Evolutionary conservation across 2,888 invertebrate genomes (phyloP), one percentile per base, ranked within the genome.

Genomic region (Diaphora mendica): DNA sequence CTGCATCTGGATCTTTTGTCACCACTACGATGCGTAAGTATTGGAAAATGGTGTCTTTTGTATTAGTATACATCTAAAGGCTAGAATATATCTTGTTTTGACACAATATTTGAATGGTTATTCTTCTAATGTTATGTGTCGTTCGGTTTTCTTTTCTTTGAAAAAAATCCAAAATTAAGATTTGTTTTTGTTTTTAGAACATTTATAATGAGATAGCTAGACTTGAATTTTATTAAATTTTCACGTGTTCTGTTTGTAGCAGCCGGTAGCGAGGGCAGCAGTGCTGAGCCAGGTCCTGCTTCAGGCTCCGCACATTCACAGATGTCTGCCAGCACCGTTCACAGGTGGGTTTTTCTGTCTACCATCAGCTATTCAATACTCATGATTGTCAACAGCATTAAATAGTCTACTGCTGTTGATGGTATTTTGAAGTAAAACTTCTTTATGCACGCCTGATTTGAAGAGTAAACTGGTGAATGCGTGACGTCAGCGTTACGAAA

Each of bases 1-100:
- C 95, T 2, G 93, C 95, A 2, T 94, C 95, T 0, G 94, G 95
- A 5, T 95, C 95, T 0, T 95, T 94, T 78, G 92, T 95, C 67
- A 89, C 94, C 62, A 91, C 90, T 68, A 87, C 91, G 51, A 85
- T 93, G 81, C 87, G 95, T 94, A 80, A 92, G 93, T 91, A 64
- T 62, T 62, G 7, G 62, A 17, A 17, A 26, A 30, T 59, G 48
- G 5, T 5, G 0, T 48, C 48, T 20, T 48, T 48, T 48, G 23
- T 55, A n/a, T 23, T n/a, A 23, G 9, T 11, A 26, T 4, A 15
- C 9, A 17, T 55, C 3, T 59, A 59, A 59, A 59, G 11, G 26
- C 55, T n/a, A 55, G n/a, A n/a, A 55, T n/a, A 55, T 55, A 9
- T 7, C 20, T 5, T 48, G 17, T 48, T 48, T 48, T 44, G 3